Percentiles rank a stretch among this genome's conserved stretches.
Evolutionary conservation across 2,888 invertebrate genomes (phyloP).

Genomic region (Diarsia dahlii): DNA sequence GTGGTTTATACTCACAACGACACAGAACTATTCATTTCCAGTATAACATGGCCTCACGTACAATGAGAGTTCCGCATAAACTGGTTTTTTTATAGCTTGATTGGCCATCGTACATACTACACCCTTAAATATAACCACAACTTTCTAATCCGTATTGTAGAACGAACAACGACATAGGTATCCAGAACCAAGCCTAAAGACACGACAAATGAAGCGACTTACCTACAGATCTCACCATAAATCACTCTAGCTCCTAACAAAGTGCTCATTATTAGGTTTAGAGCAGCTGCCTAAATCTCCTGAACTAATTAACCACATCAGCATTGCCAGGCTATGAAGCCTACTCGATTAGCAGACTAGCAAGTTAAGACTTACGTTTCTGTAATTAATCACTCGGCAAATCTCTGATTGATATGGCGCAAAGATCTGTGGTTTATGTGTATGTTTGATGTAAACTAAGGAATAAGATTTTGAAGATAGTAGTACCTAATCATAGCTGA

Average conservation of each 20-base stretch:
- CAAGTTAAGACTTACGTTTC: slow-evolving; percentile 2
- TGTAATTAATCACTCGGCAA: slow-evolving; percentile 25
- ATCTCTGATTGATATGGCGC: slow-evolving; percentile 8
- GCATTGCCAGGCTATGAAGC: slow-evolving; percentile 7
- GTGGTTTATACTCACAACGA: too few species aligned
- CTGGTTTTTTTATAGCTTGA: too few species aligned
- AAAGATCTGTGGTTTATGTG: too few species aligned
- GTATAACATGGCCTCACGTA: too few species aligned
- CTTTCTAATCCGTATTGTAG: not conserved
- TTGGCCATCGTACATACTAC: too few species aligned
- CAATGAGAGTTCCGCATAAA: too few species aligned
- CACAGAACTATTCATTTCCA: too few species aligned
- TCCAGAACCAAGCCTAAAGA: not conserved
- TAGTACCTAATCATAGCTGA: too few species aligned
- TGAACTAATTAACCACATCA: slow-evolving; percentile 20
- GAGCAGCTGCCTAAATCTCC: not conserved
- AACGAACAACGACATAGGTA: not conserved
- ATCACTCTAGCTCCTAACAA: not conserved
- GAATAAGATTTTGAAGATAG: too few species aligned
- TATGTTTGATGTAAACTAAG: not conserved
- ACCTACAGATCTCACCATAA: not conserved
- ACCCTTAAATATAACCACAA: too few species aligned
- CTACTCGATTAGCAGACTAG: not conserved
- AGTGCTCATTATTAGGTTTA: slow-evolving; percentile 1
- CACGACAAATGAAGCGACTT: not conserved